A percentile compares a stretch with the other conserved stretches of the same genome.
Conservation (phyloP, 1,140 invertebrate genomes). For the Chironomus tepperi region DNA sequence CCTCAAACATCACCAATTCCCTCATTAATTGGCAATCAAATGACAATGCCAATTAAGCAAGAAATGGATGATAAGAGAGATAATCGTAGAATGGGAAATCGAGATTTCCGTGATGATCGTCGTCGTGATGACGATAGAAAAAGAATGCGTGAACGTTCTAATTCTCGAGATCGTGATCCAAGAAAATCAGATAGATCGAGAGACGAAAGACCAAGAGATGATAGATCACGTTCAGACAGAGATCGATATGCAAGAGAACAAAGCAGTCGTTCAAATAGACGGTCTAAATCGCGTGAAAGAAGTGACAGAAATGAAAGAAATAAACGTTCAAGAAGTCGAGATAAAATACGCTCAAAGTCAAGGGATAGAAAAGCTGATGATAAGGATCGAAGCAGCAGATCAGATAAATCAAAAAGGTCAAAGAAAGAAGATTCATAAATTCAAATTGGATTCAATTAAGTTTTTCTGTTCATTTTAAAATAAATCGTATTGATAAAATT, state of each 20-base stretch:
- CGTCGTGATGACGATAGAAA: not conserved
- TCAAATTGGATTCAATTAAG: not conserved
- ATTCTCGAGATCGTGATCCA: not conserved
- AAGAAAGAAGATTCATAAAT: slow-evolving; percentile 1
- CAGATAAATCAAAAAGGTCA: slow-evolving; percentile 4
- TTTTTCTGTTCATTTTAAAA: too few species aligned
- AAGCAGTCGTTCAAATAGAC: not conserved
- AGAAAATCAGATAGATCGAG: not conserved
- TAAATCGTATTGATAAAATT: too few species aligned
- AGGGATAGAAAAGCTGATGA: not conserved
- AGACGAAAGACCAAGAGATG: not conserved
- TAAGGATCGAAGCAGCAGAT: slow-evolving; percentile 2
- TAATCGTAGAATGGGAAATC: not conserved
- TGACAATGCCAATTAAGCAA: not conserved
- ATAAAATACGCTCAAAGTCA: not conserved
- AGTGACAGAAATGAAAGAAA: not conserved
- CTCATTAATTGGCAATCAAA: slow-evolving; percentile 32
- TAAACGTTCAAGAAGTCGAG: not conserved
- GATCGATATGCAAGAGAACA: not conserved
- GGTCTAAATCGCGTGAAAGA: not conserved
- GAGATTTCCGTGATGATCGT: not conserved
- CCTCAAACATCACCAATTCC: slow-evolving; percentile 39
- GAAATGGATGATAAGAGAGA: not conserved
- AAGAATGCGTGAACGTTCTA: not conserved
- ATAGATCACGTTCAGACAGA: not conserved